Evolutionary conservation across 2,888 invertebrate genomes (phyloP).

Genomic region (Diarsia mendica): DNA sequence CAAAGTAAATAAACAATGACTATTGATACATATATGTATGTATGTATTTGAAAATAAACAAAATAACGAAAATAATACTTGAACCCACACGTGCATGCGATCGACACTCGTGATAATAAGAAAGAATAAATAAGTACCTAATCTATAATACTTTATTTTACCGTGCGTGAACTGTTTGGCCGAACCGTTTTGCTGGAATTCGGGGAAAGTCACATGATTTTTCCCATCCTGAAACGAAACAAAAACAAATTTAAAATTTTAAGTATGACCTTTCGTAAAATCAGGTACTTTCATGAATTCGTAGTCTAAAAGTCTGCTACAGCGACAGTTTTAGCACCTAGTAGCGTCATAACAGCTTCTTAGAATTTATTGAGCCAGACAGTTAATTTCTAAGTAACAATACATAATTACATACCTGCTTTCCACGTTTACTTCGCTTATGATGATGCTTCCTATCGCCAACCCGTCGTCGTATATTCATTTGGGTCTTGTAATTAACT

Average conservation of each 20-base stretch:
- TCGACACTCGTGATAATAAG: conserved; percentile 88
- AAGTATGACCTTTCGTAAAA: not conserved
- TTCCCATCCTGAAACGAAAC: conserved; percentile 93
- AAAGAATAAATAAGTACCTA: conserved; percentile 91
- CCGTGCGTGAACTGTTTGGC: conserved; percentile 97
- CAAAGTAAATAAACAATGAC: conserved; percentile 76
- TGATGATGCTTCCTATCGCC: conserved; percentile 96
- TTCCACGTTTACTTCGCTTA: conserved; percentile 95
- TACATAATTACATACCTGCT: conserved; percentile 91
- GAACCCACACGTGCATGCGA: conserved; percentile 89
- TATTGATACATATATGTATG: conserved; percentile 48
- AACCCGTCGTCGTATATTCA: conserved; percentile 96
- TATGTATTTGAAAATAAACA: conserved; percentile 67
- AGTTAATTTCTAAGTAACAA: not conserved
- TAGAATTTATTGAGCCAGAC: not conserved
- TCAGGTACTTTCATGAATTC: not conserved
- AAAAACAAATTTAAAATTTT: conserved; percentile 3
- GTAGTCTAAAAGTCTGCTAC: not conserved
- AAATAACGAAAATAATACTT: conserved; percentile 77
- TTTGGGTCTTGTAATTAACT: conserved; percentile 96
- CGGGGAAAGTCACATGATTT: conserved; percentile 97
- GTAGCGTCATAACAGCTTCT: not conserved
- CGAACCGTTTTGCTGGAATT: conserved; percentile 96
- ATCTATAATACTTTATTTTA: conserved; percentile 93
- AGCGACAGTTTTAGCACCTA: not conserved